Base-by-base conservation (phyloP, 2,113 vertebrate genomes). In the Cercocebus atys region DNA sequence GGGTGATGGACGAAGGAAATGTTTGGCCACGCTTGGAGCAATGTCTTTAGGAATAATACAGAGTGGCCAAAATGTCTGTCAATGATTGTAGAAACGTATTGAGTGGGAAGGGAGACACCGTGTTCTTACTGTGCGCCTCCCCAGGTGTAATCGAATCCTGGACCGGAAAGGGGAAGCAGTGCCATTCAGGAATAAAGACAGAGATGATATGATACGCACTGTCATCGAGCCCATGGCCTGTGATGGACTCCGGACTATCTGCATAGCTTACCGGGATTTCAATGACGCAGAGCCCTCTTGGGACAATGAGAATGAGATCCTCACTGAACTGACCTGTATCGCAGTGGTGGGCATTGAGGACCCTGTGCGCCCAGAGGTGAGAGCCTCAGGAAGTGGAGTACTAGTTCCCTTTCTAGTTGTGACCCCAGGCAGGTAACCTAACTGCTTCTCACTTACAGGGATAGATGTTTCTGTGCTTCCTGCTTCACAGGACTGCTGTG, bases 151-250 rank as follows among this genome's bases (percentile, higher is more conserved):
- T 66, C 98, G 96, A 66, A 99, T 99, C 98, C 95, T 99, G 98
- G 99, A 99, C 90, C 98, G 99, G 97, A 98, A 99, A 8, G 99
- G 99, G 0, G 98, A 99, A 57, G 45, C 97, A 0, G 97, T 99
- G 1, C 6, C 98, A 22, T 99, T 99, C 98, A 99, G 99, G 98
- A 97, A 94, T 1, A 99, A 99, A 97, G 99, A 99, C 97, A 99
- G 99, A 8, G 99, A 99, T 10, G 99, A 99, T 97, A 99, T 99
- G 99, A 99, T 99, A 92, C 98, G 93, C 40, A 99, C 99, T 57
- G 99, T 99, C 97, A 99, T 99, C 1, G 99, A 99, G 98, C 99
- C 99, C 45, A 99, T 99, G 99, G 99, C 99, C 43, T 99, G 99
- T 30, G 99, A 99, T 0, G 99, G 99, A 1, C 99, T 99, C 86